Conservation (phyloP, 64 coral and sea anemone species). For the Dendronephthya gigantea region DNA sequence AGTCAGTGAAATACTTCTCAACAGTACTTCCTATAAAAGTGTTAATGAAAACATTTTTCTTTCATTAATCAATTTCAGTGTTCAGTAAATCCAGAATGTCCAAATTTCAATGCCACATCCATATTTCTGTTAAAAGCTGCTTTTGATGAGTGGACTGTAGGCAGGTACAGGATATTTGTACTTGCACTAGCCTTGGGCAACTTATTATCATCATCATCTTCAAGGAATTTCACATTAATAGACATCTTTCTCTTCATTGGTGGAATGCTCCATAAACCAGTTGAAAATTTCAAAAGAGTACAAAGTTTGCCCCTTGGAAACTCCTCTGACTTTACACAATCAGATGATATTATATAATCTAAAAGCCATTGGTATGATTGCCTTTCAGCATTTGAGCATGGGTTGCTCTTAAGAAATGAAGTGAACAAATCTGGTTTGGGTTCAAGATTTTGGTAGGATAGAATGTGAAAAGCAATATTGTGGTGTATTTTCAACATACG, state of each 20-base stretch:
- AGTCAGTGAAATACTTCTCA: background rate
- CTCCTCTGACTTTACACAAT: background rate
- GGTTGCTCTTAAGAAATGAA: background rate
- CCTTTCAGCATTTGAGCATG: constrained; percentile 2
- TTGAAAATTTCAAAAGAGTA: constrained; percentile 9
- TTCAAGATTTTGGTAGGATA: background rate
- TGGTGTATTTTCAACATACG: constrained; percentile 1
- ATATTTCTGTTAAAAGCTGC: constrained; percentile 4
- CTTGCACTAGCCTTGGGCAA: background rate
- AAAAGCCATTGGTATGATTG: constrained; percentile 8
- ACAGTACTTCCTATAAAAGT: background rate
- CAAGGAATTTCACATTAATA: background rate
- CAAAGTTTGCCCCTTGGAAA: background rate
- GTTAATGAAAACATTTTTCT: background rate
- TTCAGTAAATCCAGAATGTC: constrained; percentile 12
- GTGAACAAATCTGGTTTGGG: background rate
- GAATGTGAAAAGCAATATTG: background rate
- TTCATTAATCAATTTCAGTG: background rate
- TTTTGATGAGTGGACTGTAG: constrained; percentile 5
- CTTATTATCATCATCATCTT: background rate
- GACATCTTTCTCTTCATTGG: background rate
- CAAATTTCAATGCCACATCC: background rate
- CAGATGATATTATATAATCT: background rate
- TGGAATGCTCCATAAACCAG: constrained; percentile 8
- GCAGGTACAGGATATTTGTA: background rate